Conservation (phyloP, 2,888 invertebrate species). For the Cabera pusaria region DNA sequence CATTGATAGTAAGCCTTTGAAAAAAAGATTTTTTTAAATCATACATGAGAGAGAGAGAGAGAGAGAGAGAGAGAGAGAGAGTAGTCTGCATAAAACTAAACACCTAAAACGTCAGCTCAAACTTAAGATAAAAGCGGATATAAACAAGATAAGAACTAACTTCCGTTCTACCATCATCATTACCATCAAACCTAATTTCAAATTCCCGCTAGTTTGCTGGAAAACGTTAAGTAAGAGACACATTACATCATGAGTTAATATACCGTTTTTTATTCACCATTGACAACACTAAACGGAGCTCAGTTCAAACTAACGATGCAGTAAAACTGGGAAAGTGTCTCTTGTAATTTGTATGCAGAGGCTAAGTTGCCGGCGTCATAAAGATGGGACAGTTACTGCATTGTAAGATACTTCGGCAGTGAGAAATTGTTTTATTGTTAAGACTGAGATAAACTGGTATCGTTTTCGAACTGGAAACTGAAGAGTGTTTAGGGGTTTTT, state of each 20-base stretch:
- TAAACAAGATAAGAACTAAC: too few relatives aligned
- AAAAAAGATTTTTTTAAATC: too few relatives aligned
- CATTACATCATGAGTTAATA: slow-evolving; percentile 19
- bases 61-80: too few relatives aligned
- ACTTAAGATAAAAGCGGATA: too few relatives aligned
- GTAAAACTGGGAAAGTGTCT: slow-evolving; percentile 64
- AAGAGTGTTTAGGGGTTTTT: too few relatives aligned
- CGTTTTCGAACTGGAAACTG: background rate
- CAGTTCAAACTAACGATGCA: slow-evolving; percentile 54
- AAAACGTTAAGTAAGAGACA: slow-evolving; percentile 14
- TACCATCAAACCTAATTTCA: slow-evolving; percentile 1
- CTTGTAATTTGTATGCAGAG: slow-evolving; percentile 66
- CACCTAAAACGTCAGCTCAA: too few relatives aligned
- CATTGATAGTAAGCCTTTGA: too few relatives aligned
- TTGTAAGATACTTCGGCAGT: slow-evolving; percentile 51
- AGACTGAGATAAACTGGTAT: slow-evolving; percentile 26
- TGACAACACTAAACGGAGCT: slow-evolving; percentile 35
- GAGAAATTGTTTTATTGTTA: slow-evolving; percentile 55
- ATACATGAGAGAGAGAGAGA: too few relatives aligned
- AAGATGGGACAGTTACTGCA: slow-evolving; percentile 61
- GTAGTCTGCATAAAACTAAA: too few relatives aligned
- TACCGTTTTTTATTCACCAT: slow-evolving; percentile 19
- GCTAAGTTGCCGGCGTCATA: slow-evolving; percentile 56
- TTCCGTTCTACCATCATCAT: too few relatives aligned
- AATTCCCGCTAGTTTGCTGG: slow-evolving; percentile 5